Conservation (phyloP, 92 coral and sea anemone species). For the Isaurus tuberculatus region DNA sequence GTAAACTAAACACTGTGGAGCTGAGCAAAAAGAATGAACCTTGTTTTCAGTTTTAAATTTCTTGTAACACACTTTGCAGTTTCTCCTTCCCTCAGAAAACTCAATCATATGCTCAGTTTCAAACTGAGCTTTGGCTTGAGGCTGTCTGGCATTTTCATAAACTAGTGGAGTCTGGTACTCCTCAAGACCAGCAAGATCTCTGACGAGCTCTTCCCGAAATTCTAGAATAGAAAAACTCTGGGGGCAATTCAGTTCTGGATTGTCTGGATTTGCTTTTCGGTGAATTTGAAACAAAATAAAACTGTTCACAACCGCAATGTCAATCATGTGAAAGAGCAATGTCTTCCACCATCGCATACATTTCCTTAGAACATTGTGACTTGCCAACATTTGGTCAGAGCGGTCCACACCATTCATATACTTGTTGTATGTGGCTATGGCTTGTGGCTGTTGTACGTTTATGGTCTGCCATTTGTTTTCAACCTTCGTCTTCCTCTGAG, state of each 20-base stretch:
- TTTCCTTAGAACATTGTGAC: conserved; percentile 31
- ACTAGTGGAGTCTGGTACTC: conserved; percentile 30
- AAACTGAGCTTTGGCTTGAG: conserved; percentile 20
- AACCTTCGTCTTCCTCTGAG: conserved; percentile 53
- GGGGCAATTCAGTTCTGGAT: conserved; percentile 17
- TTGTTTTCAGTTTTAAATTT: conserved; percentile 25
- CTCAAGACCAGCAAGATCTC: conserved; percentile 43
- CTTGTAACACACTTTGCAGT: conserved; percentile 25
- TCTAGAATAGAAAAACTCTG: conserved; percentile 30
- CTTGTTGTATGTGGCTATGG: conserved; percentile 61
- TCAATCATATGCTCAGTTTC: conserved; percentile 36
- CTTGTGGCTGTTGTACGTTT: conserved; percentile 63
- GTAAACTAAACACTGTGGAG: conserved; percentile 33
- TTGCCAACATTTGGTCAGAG: conserved; percentile 26
- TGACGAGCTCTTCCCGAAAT: conserved; percentile 31
- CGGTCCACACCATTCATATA: conserved; percentile 56
- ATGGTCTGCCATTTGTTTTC: conserved; percentile 47
- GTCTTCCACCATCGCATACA: conserved; percentile 61
- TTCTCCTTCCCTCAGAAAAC: conserved; percentile 31
- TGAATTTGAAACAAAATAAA: conserved; percentile 27
- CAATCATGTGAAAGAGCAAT: conserved; percentile 29
- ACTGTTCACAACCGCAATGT: conserved; percentile 32
- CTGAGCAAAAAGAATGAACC: conserved; percentile 32
- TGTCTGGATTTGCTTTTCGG: conserved; percentile 37
- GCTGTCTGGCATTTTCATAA: conserved; percentile 26